phyloP scores from a whole-genome alignment of 2,113 vertebrate species.

The Pantherophis guttatus region DNA sequence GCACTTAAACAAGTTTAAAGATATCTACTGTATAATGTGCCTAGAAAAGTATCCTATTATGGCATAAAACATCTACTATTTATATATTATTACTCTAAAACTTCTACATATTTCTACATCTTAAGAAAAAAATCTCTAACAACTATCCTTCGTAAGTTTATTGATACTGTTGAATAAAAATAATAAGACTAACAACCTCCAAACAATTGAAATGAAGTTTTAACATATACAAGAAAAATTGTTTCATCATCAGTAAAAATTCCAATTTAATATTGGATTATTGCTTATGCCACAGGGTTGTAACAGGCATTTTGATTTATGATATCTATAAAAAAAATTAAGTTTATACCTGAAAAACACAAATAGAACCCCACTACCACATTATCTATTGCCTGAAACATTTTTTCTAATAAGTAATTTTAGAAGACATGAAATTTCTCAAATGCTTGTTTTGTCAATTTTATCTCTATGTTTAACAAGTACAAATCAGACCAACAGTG shows the following conservation, averaged over 20 bases:
- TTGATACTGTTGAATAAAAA: constrained; percentile 33
- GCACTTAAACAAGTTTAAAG: background rate
- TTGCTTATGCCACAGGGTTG: constrained; percentile 18
- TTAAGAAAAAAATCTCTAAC: background rate
- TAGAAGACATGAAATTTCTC: constrained; percentile 36
- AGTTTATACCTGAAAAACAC: constrained; percentile 16
- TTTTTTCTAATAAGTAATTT: constrained; percentile 37
- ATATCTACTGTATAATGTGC: constrained; percentile 23
- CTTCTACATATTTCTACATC: constrained; percentile 6
- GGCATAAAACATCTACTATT: background rate
- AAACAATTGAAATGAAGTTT: constrained; percentile 31
- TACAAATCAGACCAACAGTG: constrained; percentile 26
- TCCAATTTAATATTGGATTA: background rate
- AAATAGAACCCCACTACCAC: background rate
- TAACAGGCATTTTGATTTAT: constrained; percentile 28
- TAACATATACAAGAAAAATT: constrained; percentile 15
- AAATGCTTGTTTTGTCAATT: constrained; percentile 37
- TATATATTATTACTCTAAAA: constrained; percentile 22
- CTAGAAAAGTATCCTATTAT: constrained; percentile 23
- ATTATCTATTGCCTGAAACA: constrained; percentile 36
- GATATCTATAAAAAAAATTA: constrained; percentile 4
- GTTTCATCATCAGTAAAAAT: background rate
- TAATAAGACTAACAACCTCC: constrained; percentile 23
- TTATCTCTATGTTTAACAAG: constrained; percentile 29
- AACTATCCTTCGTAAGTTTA: constrained; percentile 22